A percentile compares a stretch with the other conserved stretches of the same genome.
Conservation (phyloP, 1,140 invertebrate species). For the Tribolium castaneum region DNA sequence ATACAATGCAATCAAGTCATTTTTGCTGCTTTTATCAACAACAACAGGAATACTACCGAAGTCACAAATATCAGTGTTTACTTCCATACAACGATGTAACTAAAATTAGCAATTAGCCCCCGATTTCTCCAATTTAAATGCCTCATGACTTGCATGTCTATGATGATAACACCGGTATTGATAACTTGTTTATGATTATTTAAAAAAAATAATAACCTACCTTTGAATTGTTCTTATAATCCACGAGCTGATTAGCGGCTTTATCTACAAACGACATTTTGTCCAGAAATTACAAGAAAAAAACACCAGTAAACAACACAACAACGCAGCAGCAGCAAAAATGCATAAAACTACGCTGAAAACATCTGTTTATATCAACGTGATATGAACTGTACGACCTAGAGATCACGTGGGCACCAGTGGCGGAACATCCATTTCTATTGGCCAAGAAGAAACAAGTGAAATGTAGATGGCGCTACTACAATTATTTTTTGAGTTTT, state of each 20-base stretch:
- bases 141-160: neutral
- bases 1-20: neutral
- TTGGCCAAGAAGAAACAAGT: neutral
- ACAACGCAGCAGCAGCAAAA: neutral
- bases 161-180: neutral
- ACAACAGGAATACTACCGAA: neutral
- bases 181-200: neutral
- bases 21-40: neutral
- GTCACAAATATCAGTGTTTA: neutral
- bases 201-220: conserved; percentile 13
- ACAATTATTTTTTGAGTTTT: no score
- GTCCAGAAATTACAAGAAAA: neutral
- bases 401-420: neutral
- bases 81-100: neutral
- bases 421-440: neutral
- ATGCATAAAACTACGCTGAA: neutral
- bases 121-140: neutral
- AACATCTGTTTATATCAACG: neutral
- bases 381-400: neutral
- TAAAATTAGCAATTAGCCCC: neutral
- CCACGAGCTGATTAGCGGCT: conserved; percentile 66
- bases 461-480: neutral
- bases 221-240: conserved; percentile 62
- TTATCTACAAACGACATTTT: conserved; percentile 63
- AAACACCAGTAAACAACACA: neutral